Evolutionary conservation across 2,113 vertebrate species (phyloP), one percentile per base, ranked within the genome.

Genomic region (Dicaeum eximium): DNA sequence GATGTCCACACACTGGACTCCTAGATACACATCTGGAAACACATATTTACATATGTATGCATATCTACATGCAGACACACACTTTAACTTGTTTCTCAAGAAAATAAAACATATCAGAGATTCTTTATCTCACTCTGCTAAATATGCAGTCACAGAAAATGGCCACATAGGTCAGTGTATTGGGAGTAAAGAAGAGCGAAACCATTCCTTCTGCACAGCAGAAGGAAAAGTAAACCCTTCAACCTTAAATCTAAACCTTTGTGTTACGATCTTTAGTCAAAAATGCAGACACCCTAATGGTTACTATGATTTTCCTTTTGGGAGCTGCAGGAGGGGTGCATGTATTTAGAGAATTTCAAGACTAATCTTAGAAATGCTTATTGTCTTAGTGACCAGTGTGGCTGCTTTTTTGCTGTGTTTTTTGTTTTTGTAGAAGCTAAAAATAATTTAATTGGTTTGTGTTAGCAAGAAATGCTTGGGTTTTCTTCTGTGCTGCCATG

Each of bases 281-380:
- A 97, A 96, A 95, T 22, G 1, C 85, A 97, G 95, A 97, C 95
- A 97, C 35, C 40, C 56, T 84, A 97, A 97, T 93, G 88, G 73
- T 92, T 94, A 97, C 79, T 96, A 97, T 92, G 92, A 93, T 91
- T 95, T 94, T 96, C 92, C 71, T 87, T 94, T 86, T 22, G 45
- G 88, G 80, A 93, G 81, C 30, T 86, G 80, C 67, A 56, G 80
- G 86, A 57, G 38, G 61, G 31, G 10, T 94, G 61, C 80, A 31
- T 88, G 12, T 96, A 96, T 97, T 98, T 98, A 95, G 95, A 97
- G 94, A 90, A 91, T 93, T 97, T 97, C 25, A 79, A 94, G 82
- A 66, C 94, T 98, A 96, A 98, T 98, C 97, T 96, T 98, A 97
- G 97, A 95, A 98, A 93, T 89, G 86, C 95, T 97, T 97, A 95